Evolutionary conservation across 2,113 vertebrate species (phyloP).

Genomic region (Sander vitreus): DNA sequence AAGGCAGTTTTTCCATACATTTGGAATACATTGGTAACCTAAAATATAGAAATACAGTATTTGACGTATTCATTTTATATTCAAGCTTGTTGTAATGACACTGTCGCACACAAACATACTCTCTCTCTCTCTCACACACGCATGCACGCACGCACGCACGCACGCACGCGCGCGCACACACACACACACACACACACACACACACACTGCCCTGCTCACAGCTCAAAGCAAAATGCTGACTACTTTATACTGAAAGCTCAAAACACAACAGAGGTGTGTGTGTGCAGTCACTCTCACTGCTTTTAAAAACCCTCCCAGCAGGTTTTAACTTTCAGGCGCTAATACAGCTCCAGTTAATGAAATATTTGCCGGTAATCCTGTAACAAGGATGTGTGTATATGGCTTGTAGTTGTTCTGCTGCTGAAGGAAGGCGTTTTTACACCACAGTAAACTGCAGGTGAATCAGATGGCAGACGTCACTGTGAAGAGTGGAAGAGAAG

Average conservation of each 20-base stretch:
- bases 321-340: neutral
- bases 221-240: conserved; percentile 52
- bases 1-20: neutral
- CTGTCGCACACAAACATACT: too few relatives aligned
- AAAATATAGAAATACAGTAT: neutral
- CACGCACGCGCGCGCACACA: conserved; percentile 17
- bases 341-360: neutral
- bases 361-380: conserved; percentile 12
- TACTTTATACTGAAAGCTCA: conserved; percentile 33
- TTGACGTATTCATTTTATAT: too few relatives aligned
- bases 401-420: neutral
- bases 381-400: neutral
- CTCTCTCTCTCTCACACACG: neutral
- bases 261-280: conserved; percentile 20
- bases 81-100: too few relatives aligned
- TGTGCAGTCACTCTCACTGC: neutral
- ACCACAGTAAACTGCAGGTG: neutral
- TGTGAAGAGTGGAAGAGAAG: neutral
- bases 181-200: conserved; percentile 10
- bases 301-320: conserved; percentile 8
- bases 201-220: neutral
- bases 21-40: neutral
- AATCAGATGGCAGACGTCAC: conserved; percentile 40
- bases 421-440: neutral
- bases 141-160: conserved; percentile 2